Evolutionary conservation across 1,140 invertebrate genomes (phyloP).

Genomic region (Pogonognathellus flavescens): DNA sequence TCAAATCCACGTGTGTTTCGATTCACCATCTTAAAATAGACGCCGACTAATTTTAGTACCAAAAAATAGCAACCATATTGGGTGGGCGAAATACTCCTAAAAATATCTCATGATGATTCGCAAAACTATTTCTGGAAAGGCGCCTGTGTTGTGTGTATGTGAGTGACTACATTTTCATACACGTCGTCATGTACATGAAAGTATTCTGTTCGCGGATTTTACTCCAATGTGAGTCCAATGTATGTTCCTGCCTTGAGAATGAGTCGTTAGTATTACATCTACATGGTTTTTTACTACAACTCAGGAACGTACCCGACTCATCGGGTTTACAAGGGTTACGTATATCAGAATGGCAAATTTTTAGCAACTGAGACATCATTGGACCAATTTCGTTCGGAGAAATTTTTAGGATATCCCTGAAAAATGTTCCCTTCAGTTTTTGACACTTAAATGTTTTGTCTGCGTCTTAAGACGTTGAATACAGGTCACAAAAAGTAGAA

Average conservation of each 20-base stretch:
- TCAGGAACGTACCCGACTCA: too few species aligned
- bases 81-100: slow-evolving; percentile 67
- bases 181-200: background rate
- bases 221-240: background rate
- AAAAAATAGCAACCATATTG: slow-evolving; percentile 67
- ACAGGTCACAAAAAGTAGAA: too few species aligned
- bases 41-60: slow-evolving; percentile 65
- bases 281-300: too few species aligned
- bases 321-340: too few species aligned
- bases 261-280: slow-evolving; percentile 4
- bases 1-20: slow-evolving; percentile 65
- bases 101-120: slow-evolving; percentile 67
- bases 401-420: too few species aligned
- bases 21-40: slow-evolving; percentile 61
- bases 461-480: too few species aligned
- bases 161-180: slow-evolving; percentile 34
- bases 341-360: too few species aligned
- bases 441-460: too few species aligned
- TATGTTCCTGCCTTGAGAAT: slow-evolving; percentile 24
- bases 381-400: too few species aligned
- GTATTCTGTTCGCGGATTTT: slow-evolving; percentile 30
- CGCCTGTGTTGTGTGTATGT: slow-evolving; percentile 40
- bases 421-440: too few species aligned
- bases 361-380: too few species aligned
- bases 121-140: slow-evolving; percentile 66